A percentile compares a stretch with the other conserved stretches of the same genome.
phyloP scores from a whole-genome alignment of 2,888 invertebrate species.

The Panorpa germanica region DNA sequence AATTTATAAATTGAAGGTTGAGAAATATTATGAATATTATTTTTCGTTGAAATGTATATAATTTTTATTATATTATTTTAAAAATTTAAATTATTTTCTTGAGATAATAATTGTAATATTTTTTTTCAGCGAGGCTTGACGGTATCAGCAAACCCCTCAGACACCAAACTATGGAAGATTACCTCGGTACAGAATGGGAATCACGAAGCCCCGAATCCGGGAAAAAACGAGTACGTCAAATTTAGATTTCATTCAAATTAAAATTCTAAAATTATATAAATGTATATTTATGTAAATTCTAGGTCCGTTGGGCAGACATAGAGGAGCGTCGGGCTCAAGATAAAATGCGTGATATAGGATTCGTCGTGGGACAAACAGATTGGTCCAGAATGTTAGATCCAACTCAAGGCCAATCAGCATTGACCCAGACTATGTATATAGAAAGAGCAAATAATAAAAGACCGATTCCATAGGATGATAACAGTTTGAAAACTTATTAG shows the following conservation, averaged over 20 bases:
- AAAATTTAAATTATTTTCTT: slow-evolving; percentile 3
- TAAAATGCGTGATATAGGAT: slow-evolving; percentile 87
- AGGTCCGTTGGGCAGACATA: slow-evolving; percentile 97
- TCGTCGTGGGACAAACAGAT: slow-evolving; percentile 92
- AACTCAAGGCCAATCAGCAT: slow-evolving; percentile 68
- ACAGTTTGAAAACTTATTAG: not conserved
- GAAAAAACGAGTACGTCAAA: slow-evolving; percentile 69
- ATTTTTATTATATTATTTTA: slow-evolving; percentile 7
- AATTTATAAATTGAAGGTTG: slow-evolving; percentile 7
- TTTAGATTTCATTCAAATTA: not conserved
- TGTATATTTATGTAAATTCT: slow-evolving; percentile 13
- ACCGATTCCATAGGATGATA: too few species aligned
- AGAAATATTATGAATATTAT: too few species aligned
- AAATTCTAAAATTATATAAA: slow-evolving; percentile 6
- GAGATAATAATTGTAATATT: slow-evolving; percentile 23
- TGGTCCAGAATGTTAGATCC: slow-evolving; percentile 94
- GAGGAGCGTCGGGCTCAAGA: slow-evolving; percentile 84
- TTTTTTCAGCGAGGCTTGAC: slow-evolving; percentile 74
- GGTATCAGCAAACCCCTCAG: slow-evolving; percentile 63
- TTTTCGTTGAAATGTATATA: too few species aligned
- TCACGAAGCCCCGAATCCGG: slow-evolving; percentile 42
- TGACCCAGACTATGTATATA: slow-evolving; percentile 89
- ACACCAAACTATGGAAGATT: slow-evolving; percentile 76
- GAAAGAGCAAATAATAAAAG: slow-evolving; percentile 33
- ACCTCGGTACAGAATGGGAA: slow-evolving; percentile 68